Percentiles rank a stretch among this genome's conserved stretches.
Evolutionary conservation across 2,888 invertebrate genomes (phyloP).

Genomic region (Scrobipalpa atriplicella): DNA sequence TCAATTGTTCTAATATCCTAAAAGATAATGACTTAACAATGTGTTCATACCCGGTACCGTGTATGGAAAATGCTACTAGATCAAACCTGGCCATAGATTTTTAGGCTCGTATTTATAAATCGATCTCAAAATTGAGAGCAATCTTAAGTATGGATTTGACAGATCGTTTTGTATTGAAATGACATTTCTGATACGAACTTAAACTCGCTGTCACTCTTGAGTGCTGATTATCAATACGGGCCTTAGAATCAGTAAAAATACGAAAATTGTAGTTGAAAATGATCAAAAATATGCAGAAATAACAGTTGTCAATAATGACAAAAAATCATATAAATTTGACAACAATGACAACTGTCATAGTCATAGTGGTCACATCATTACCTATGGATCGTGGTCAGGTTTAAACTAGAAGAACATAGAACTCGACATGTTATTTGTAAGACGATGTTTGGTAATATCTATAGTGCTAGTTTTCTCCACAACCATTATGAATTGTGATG

Average conservation of each 20-base stretch:
- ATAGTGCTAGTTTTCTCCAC: conserved; percentile 2
- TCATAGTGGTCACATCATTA: too few relatives aligned
- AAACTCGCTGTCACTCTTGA: too few relatives aligned
- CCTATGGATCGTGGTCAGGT: background rate
- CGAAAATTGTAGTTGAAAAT: too few relatives aligned
- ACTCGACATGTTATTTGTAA: conserved; percentile 52
- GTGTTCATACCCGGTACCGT: conserved; percentile 66
- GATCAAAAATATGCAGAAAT: background rate
- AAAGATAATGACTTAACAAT: conserved; percentile 48
- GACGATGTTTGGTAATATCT: conserved; percentile 55
- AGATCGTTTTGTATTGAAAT: too few relatives aligned
- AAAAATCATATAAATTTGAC: too few relatives aligned
- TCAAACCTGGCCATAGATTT: background rate
- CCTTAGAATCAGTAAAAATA: too few relatives aligned
- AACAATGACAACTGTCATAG: too few relatives aligned
- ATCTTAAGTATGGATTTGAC: too few relatives aligned
- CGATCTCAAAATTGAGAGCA: too few relatives aligned
- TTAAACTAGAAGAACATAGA: background rate
- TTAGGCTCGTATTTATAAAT: too few relatives aligned
- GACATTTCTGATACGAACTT: too few relatives aligned
- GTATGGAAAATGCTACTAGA: conserved; percentile 33
- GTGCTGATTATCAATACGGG: too few relatives aligned
- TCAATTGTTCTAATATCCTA: conserved; percentile 46
- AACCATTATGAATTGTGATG: conserved; percentile 19
- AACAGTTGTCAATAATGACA: background rate